Evolutionary conservation across 1,140 invertebrate species (phyloP), one percentile per base, ranked within the genome.

Genomic region (Hypothenemus hampei): DNA sequence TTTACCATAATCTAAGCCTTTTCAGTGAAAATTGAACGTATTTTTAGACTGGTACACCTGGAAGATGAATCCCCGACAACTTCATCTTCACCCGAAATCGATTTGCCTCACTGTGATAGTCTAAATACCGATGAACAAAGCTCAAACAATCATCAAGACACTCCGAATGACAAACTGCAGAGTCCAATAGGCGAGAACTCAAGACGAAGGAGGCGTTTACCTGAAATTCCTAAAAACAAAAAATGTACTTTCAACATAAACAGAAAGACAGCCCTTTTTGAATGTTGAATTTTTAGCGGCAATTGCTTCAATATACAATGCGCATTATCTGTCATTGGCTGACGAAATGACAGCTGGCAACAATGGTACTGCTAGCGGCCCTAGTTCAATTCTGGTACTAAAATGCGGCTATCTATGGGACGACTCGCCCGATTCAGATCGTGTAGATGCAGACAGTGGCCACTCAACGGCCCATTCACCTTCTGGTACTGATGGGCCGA

Each of bases 381-480:
- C 63, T 57, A 71, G 81, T 59, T 86, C 87, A 24, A 76, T 89
- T 50, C 72, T 87, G 26, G 79, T 89, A 49, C 78, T 89, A 46
- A 90, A 89, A 69, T 87, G 83, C 60, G 78, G 80, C 26, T 84
- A 86, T 67, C 70, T 89, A 10, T 76, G 86, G 60, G 86, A 91
- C 61, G 87, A 90, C 24, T 89, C 87, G 44, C 87, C 87, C 10
- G 89, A 91, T 62, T 89, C 86, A n/a, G 88, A 91, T 62, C 77
- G n/a, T 56, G 58, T 61, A 33, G 84, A 86, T 70, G 81, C 85
- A 10, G 91, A 93, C 65, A 93, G 89, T 58, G 91, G 90, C 5
- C 86, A 93, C 71, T 92, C 89, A 41, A 91, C 89, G 1, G 87
- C 88, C 19, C 89, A 93, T 70, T 92, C 89, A 0, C 90, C 90